Conservation (phyloP, 1,140 invertebrate species). For the Steinernema feltiae region DNA sequence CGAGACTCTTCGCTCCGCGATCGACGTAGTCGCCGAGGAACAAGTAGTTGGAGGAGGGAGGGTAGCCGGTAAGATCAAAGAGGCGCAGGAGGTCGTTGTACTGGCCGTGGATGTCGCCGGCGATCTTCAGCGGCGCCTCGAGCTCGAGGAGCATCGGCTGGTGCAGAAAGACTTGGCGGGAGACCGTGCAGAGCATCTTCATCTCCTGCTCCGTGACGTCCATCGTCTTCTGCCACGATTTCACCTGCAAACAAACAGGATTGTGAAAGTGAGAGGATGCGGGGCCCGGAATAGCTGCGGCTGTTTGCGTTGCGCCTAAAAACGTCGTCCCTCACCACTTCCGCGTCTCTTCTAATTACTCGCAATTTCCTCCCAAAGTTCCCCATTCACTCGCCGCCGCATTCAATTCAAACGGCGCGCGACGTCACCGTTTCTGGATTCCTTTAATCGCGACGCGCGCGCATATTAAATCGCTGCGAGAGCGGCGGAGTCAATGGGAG, state of each 20-base stretch:
- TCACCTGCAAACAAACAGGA: constrained; percentile 21
- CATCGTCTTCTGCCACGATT: constrained; percentile 37
- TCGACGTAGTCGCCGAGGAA: constrained; percentile 58
- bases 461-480: neutral
- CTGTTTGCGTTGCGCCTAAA: no score
- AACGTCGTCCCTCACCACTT: no score
- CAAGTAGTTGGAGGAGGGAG: constrained; percentile 55
- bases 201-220: constrained; percentile 53
- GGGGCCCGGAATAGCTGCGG: no score
- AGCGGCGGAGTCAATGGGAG: neutral
- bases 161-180: constrained; percentile 63
- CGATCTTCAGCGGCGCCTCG: constrained; percentile 64
- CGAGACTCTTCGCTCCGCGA: constrained; percentile 65
- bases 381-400: no score
- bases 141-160: constrained; percentile 67
- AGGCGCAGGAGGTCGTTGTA: constrained; percentile 52
- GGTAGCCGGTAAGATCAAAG: constrained; percentile 51
- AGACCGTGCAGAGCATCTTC: constrained; percentile 60
- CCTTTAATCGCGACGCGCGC: neutral
- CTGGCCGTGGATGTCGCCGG: constrained; percentile 56
- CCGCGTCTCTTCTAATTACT: constrained; percentile 1
- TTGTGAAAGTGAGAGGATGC: no score
- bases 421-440: neutral
- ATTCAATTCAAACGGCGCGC: no score
- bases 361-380: no score